Base-by-base conservation (phyloP, 64 coral and sea anemone species). In the Platygyra sinensis region DNA sequence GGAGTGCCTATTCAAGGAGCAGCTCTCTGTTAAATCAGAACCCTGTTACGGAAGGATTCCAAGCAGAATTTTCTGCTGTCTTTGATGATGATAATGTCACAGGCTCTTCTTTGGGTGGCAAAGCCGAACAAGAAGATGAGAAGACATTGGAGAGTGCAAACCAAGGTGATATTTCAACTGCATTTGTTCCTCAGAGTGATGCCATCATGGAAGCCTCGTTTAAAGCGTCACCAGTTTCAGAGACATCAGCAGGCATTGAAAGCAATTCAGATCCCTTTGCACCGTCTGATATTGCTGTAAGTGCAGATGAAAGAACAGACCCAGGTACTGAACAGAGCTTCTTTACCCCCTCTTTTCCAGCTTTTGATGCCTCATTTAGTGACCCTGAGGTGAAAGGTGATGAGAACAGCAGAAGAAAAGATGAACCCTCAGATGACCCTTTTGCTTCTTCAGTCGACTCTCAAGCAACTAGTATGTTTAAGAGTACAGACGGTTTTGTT, bases 321-420 rank as follows among this genome's bases (percentile, higher is more conserved):
- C 3, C 31, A 60, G 62, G 30, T 16, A 14, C 73, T 75, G 27
- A 52, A 9, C 20, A 60, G 39, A 54, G 42, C 11, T 72, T 85
- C 33, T 85, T 72, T 24, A 52, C 63, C 8, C 38, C 69, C 13
- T 72, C 81, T 16, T 85, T 80, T 82, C 55, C 76, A 52, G 33
- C 50, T 5, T 88, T 93, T 74, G 86, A 88, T 81, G 52, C 54
- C 17, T 65, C 91, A 65, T 93, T 88, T 81, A 64, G 76, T 64
- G 52, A 72, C 10, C 17, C 38, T 86, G 22, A 61, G 9, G 22
- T 49, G 19, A 54, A 52, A 11, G 32, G 5, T 18, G 31, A 51
- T 81, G 63, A 17, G 16, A 28, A 63, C 13, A 51, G n/a, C 15
- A 62, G 65, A 63, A 30, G 16, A 32, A 61, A 60, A 52, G 80